Evolutionary conservation across 2,797 vertebrate genomes (phyloP), one percentile per base, ranked within the genome.

Genomic region (Cyprinella venusta): DNA sequence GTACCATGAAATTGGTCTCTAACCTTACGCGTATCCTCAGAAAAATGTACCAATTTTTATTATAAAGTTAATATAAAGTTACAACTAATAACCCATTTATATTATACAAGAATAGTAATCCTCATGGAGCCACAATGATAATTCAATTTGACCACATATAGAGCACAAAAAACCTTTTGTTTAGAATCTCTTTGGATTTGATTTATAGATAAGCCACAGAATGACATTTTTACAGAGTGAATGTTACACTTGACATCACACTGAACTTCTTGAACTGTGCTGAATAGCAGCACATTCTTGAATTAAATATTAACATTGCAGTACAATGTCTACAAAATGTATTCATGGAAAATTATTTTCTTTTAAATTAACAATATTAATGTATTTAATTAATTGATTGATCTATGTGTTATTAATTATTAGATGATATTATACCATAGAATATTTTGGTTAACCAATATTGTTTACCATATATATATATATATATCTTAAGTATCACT

Each of bases 31-130:
- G 1, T n/a, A 56, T 56, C 3, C n/a, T 59, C n/a, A 24, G 56
- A 59, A 59, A 59, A 24, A 21, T 5, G 2, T 8, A 12, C 54
- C 8, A n/a, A 56, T n/a, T 56, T 56, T 33, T 33, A 33, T 33
- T 33, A 33, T 33, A 33, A 33, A 24, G 9, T 30, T 30, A 30
- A 30, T 30, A 56, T 2, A 59, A 59, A 24, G 9, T 24, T 24
- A n/a, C 54, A 59, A 59, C n/a, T 10, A 5, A 59, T 54, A 54
- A 19, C 50, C 18, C 36, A 67, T 67, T 67, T 67, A 38, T 16
- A 69, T 67, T 67, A 36, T n/a, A 67, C 33, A 69, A 69, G 24
- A n/a, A 68, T 40, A 42, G 42, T 68, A 19, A n/a, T n/a, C 36
- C 9, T 13, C 3, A 1, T 68, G 10, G 36, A 42, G 67, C 38